Evolutionary conservation across 2,797 vertebrate species (phyloP), one percentile per base, ranked within the genome.

Genomic region (Kryptolebias ocellatus): DNA sequence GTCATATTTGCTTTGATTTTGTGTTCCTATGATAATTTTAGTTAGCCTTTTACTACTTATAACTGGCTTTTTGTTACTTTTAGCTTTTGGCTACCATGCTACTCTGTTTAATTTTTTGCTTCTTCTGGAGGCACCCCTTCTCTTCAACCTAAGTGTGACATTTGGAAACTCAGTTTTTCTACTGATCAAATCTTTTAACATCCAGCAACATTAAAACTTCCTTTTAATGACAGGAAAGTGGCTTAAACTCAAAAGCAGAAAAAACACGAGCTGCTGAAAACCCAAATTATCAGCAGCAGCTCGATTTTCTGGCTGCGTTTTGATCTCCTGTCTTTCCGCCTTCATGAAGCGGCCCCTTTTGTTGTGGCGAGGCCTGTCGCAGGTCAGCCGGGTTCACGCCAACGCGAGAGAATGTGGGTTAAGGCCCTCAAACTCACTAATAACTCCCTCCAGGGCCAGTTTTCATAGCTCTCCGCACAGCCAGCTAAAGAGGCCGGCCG

Each of bases 351-450:
- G 54, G 28, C 59, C 42, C 61, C 12, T 72, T 83, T 78, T 87
- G 78, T 87, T 87, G 83, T 83, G 83, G 83, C 46, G 67, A 72
- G 64, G 47, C 53, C 70, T 29, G 60, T 47, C 39, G 39, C 49
- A 54, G 87, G 88, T 89, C 79, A 62, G 42, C 28, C 1, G 0
- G 79, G 87, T 85, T 89, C 80, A 78, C 18, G 0, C 9, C 60
- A 51, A 57, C 20, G 52, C 42, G 42, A 78, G 67, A 59, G 60
- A 74, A 57, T 0, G 1, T 52, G 62, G 74, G 42, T 60, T 76
- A 80, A 70, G 79, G 69, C 82, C 76, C 57, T 28, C 31, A 17
- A 73, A 72, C 37, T 44, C 67, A 20, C 63, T 70, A 79, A 76
- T 56, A 64, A 70, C 63, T 58, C 78, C 70, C 46, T 24, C 45